phyloP scores from a whole-genome alignment of 2,113 vertebrate species.

The Zosterops lateralis region DNA sequence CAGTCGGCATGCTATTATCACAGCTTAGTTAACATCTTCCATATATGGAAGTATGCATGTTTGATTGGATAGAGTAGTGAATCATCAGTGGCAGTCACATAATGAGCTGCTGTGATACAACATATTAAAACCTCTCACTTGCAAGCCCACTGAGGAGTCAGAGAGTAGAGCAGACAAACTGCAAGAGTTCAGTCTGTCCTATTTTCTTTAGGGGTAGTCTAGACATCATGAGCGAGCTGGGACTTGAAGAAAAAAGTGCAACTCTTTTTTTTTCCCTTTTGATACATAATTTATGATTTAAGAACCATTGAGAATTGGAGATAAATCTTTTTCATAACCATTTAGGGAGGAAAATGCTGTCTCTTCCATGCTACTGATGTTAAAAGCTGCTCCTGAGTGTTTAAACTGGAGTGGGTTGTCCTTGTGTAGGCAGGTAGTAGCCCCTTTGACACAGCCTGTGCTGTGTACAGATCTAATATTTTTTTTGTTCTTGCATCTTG shows the following conservation, averaged over 20 bases:
- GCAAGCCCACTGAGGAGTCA: not conserved
- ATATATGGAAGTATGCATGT: not conserved
- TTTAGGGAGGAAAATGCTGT: not conserved
- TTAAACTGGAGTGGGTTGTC: not conserved
- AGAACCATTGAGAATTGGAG: not conserved
- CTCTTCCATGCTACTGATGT: not conserved
- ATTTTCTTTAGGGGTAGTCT: not conserved
- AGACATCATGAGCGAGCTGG: not conserved
- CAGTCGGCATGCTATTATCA: not conserved
- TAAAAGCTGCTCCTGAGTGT: not conserved
- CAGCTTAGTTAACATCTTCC: not conserved
- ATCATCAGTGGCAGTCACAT: not conserved
- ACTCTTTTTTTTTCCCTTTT: not conserved
- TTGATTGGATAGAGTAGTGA: not conserved
- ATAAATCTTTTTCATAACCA: not conserved
- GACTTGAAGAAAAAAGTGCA: not conserved
- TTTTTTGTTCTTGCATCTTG: not conserved
- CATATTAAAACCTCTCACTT: not conserved
- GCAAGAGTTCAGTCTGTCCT: not conserved
- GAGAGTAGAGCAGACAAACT: not conserved
- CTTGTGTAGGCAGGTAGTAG: not conserved
- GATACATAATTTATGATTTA: not conserved
- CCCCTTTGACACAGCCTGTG: not conserved
- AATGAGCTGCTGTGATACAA: not conserved
- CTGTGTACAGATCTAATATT: not conserved